Evolutionary conservation across 2,113 vertebrate species (phyloP), one percentile per base, ranked within the genome.

Genomic region (Asarcornis scutulata): DNA sequence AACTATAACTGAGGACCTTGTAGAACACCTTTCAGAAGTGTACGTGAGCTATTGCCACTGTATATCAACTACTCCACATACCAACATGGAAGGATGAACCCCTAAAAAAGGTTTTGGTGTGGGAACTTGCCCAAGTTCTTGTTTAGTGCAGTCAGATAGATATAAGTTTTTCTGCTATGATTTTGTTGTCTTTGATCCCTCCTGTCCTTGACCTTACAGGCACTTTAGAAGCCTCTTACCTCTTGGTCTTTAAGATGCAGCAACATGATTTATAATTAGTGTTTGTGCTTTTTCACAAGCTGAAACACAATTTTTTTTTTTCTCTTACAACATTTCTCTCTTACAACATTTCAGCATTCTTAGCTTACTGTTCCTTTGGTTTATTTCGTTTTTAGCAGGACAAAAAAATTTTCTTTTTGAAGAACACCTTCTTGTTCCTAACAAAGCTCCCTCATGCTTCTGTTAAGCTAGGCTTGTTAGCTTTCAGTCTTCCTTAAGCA

Each of bases 31-130:
- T 76, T 88, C 25, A 52, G 52, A 84, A 83, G 8, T 13, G 5
- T 48, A 60, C 0, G 0, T 27, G 32, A 32, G 42, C 31, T 38
- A 40, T 12, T 77, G 42, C n/a, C 40, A 58, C 13, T 5, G 46
- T 50, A 53, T 78, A 73, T 15, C 53, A 73, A 63, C 21, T 27
- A 22, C 0, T 72, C 20, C 27, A 46, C 12, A 13, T 34, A 31
- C 6, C 31, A 80, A 60, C 44, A 52, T 29, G 34, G 31, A 80
- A 80, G 91, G 34, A 56, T 68, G 40, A 88, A 58, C 2, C 1
- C 17, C 38, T 50, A n/a, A 59, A 46, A 44, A 46, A 46, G 8
- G 17, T 40, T 84, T 20, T 46, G 14, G 7, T 58, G 42, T 73
- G 21, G 32, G 72, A 93, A 40, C 5, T 67, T 62, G 14, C 29